Base-by-base conservation (phyloP, 2,888 invertebrate genomes). In the Nematopogon swammerdamellus region DNA sequence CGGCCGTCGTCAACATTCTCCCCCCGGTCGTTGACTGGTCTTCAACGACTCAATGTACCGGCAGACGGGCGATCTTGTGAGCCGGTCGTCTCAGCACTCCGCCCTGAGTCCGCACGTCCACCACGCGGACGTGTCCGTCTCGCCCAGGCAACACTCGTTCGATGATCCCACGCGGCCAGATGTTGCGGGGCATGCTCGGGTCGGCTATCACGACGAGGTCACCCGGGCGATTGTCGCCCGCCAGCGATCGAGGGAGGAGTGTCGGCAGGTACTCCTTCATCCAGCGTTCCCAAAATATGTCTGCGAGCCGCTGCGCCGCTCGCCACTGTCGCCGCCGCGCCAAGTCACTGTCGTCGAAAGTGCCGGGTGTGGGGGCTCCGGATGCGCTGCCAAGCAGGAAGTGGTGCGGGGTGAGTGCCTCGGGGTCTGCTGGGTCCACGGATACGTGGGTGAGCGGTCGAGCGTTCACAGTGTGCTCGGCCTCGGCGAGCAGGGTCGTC, bases 321-420 rank as follows among this genome's bases (percentile, higher is more conserved):
- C 36, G 36, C 36, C 36, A 36, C 36, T 36, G 36, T 14, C 36
- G 3, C 52, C 45, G 50, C 11, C 53, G 19, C 18, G 48, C 50
- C 19, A 49, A 16, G 19, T 57, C 55, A 2, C 44, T 18, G 14
- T 18, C 19, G 16, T 51, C 50, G 10, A 57, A 57, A 2, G 46
- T 19, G 3, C 53, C 57, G n/a, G 55, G 54, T 14, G 36, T 36
- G n/a, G 36, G 36, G 11, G 36, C 36, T 14, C 36, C 36, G n/a
- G 36, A 36, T 14, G 55, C 52, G 25, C 48, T 46, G 3, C 53
- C 55, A 19, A 57, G 45, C 43, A 60, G 46, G 18, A 60, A 56
- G 49, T 61, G 59, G 29, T 62, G 60, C 1, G 59, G 59, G 0
- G 61, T 60, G 17, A 60, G 49, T 1, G 55, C 53, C 47, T 60